These are phyloP conservation scores for Leucophenga montana DNA, from an alignment of 2,888 invertebrate species.

Conservation along the genomic window DNA sequence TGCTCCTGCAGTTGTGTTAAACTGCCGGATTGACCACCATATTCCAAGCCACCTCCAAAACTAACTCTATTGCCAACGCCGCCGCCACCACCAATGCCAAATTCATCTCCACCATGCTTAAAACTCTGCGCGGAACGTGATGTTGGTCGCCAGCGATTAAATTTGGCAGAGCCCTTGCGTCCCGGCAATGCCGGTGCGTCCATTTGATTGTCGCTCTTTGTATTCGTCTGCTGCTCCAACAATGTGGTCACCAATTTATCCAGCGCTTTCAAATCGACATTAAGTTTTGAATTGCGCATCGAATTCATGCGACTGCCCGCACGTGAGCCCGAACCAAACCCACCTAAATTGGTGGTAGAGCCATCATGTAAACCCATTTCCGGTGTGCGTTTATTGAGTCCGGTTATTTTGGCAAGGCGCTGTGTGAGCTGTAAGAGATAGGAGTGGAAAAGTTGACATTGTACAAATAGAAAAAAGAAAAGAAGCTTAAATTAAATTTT, in stretches of 20 bases:
- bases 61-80: background rate
- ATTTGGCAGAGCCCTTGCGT: constrained; percentile 59
- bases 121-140: constrained; percentile 71
- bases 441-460: background rate
- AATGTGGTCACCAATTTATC: constrained; percentile 79
- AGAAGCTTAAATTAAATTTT: constrained; percentile 1
- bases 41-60: too few species aligned
- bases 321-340: constrained; percentile 39
- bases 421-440: constrained; percentile 62
- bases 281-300: constrained; percentile 73
- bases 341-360: constrained; percentile 46
- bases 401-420: constrained; percentile 69
- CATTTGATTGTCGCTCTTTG: constrained; percentile 12
- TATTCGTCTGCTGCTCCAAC: constrained; percentile 73
- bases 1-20: constrained; percentile 56
- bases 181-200: constrained; percentile 38
- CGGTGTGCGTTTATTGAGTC: constrained; percentile 55
- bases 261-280: constrained; percentile 77
- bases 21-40: constrained; percentile 19
- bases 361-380: constrained; percentile 29
- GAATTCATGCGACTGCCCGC: constrained; percentile 65
- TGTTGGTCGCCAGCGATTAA: constrained; percentile 71
- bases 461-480: background rate
- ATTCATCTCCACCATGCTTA: constrained; percentile 43
- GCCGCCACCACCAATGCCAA: constrained; percentile 30